Evolutionary conservation across 2,888 invertebrate species (phyloP), one percentile per base, ranked within the genome.

Genomic region (Empis stercorea): DNA sequence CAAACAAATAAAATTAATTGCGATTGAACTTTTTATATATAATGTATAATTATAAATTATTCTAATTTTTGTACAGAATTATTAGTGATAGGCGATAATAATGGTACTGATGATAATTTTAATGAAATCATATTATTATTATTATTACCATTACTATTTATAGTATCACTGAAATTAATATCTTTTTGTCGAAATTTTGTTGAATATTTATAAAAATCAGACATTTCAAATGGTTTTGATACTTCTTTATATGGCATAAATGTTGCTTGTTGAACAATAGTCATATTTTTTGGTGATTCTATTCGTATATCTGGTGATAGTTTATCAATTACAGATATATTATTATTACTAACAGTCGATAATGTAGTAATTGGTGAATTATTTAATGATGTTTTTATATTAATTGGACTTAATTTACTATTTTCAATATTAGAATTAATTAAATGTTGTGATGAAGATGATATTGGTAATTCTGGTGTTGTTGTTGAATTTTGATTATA

Each of bases 131-230:
- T n/a, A n/a, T n/a, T n/a, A n/a, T n/a, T n/a, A n/a, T n/a, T n/a
- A 27, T 27, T 27, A 27, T 4, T 27, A 7, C 23, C 23, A 27
- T 27, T n/a, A n/a, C n/a, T 27, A 27, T 27, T 27, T 27, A 9
- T 27, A 27, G 23, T 6, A 9, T 7, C 23, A 7, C 23, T 7
- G 2, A 27, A 7, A 27, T 4, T 27, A 6, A 27, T 27, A 11
- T 65, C 66, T 56, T 75, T 76, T 55, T 89, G 82, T 51, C 93
- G 78, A 65, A 86, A 91, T 65, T 93, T 92, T 6, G 92, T 93
- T 45, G 94, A 95, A 67, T 96, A 96, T 70, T 95, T 96, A 67
- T 94, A 96, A 68, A 93, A 95, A 69, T 96, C 96, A 0, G 93
- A 84, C 88, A 95, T 93, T 74, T 95, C 95, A 71, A 94, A 96